Conservation (phyloP, 92 coral and sea anemone species). For the Pocillopora meandrina region DNA sequence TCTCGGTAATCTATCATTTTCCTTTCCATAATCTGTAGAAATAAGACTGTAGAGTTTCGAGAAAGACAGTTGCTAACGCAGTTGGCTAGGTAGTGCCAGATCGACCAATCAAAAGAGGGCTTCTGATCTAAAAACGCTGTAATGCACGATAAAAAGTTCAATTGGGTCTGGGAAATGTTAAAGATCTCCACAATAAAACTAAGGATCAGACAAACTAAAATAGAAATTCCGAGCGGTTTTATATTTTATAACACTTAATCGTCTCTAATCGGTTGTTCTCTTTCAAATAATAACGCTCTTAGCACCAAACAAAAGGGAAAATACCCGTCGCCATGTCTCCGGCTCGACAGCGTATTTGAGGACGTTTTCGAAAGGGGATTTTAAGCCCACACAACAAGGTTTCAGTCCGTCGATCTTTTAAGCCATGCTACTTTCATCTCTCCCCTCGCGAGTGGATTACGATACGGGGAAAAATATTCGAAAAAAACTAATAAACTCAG, state of each 20-base stretch:
- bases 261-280: conserved; percentile 14
- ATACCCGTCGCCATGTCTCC: conserved; percentile 21
- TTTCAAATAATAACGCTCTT: conserved; percentile 26
- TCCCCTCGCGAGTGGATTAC: conserved; percentile 9
- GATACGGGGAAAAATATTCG: conserved; percentile 8
- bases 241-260: conserved; percentile 4
- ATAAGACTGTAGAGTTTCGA: neutral
- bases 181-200: neutral
- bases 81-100: neutral
- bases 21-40: neutral
- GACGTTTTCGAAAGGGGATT: neutral
- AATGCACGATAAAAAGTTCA: neutral
- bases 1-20: neutral
- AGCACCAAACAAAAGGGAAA: neutral
- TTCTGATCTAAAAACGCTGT: neutral
- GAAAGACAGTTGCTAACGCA: neutral
- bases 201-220: conserved; percentile 18
- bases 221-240: conserved; percentile 22
- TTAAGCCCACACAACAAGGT: conserved; percentile 38
- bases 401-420: neutral
- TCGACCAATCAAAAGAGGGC: conserved; percentile 13
- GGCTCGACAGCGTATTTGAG: neutral
- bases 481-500: conserved; percentile 9
- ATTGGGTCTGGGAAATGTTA: neutral
- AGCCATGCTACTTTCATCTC: conserved; percentile 8